phyloP scores from a whole-genome alignment of 2,113 vertebrate species.

The Muntiacus muntjak region DNA sequence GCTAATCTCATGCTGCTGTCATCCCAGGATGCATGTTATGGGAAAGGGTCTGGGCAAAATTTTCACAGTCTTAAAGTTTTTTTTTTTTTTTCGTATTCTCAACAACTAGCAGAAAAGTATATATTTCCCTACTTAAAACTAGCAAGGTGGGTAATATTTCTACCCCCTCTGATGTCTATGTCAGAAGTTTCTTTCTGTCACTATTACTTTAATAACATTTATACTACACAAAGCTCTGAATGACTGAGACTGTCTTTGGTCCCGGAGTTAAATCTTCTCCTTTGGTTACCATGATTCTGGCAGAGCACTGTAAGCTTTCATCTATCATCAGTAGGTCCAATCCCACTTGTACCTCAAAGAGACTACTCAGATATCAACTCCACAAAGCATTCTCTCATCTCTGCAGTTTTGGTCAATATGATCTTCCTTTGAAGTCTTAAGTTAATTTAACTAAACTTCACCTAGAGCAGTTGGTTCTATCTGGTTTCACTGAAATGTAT shows the following conservation, averaged over 20 bases:
- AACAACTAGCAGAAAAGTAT: not conserved
- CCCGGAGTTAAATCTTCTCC: not conserved
- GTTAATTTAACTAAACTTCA: not conserved
- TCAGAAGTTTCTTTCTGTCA: not conserved
- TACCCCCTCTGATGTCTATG: not conserved
- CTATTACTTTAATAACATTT: not conserved
- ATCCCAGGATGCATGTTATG: not conserved
- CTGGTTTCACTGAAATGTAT: not conserved
- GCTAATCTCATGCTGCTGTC: not conserved
- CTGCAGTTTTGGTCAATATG: not conserved
- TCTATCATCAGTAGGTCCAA: not conserved
- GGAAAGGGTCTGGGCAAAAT: not conserved
- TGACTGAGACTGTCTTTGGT: not conserved
- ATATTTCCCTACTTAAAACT: not conserved
- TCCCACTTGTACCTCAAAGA: not conserved
- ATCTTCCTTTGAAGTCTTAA: not conserved
- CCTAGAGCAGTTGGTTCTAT: not conserved
- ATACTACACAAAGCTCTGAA: not conserved
- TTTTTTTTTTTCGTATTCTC: not conserved
- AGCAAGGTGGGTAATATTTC: not conserved
- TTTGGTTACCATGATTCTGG: not conserved
- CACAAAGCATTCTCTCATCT: not conserved
- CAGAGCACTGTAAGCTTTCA: not conserved
- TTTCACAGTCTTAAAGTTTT: not conserved
- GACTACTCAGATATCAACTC: not conserved